Evolutionary conservation across 2,888 invertebrate genomes (phyloP).

Genomic region (Caenorhabditis sp.): DNA sequence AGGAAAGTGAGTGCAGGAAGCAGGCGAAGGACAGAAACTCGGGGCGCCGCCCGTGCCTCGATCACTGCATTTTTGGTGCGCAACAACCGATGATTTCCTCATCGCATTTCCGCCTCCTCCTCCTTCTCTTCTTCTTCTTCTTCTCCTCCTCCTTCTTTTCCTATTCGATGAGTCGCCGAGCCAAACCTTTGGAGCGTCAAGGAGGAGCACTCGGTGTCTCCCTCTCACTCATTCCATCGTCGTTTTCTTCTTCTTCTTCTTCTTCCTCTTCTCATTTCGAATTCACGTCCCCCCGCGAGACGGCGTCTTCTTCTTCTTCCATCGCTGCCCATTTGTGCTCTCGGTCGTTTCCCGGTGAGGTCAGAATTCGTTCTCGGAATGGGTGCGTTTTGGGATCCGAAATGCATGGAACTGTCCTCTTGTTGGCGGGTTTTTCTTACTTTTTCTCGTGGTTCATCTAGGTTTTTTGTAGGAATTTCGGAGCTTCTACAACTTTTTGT

Average conservation of each 20-base stretch:
- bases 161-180: no score
- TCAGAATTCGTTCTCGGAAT: slow-evolving; percentile 46
- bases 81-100: slow-evolving; percentile 17
- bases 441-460: no score
- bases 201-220: not conserved
- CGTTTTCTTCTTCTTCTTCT: not conserved
- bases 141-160: no score
- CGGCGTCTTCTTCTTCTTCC: no score
- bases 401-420: slow-evolving; percentile 52
- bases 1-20: no score
- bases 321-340: no score
- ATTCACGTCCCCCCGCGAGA: not conserved
- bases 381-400: slow-evolving; percentile 18
- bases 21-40: not conserved
- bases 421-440: no score
- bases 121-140: no score
- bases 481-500: no score
- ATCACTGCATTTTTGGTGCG: not conserved
- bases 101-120: slow-evolving; percentile 11
- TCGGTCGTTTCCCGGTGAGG: slow-evolving; percentile 24
- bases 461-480: no score
- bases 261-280: not conserved
- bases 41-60: not conserved
- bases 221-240: slow-evolving; percentile 1
- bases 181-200: no score